Evolutionary conservation across 1,140 invertebrate species (phyloP), one percentile per base, ranked within the genome.

Genomic region (Diprion similis): DNA sequence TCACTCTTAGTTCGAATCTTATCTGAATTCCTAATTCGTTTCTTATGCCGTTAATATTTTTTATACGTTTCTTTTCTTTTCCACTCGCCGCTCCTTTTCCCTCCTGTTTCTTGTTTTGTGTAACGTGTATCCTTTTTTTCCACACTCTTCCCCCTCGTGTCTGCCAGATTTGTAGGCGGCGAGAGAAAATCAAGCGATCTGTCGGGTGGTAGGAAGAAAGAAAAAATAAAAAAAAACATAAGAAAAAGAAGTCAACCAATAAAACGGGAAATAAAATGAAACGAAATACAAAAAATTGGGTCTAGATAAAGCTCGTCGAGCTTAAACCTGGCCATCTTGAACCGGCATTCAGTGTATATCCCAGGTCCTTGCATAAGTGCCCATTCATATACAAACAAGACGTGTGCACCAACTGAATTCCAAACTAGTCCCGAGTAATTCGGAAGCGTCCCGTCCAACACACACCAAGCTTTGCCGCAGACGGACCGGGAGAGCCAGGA

Each of bases 331-430:
- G n/a, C 51, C 51, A 17, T 59, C 51, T 9, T 59, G n/a, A 59
- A 59, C 51, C 11, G n/a, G 51, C 51, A 17, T 59, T 17, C 51
- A 59, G 51, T 59, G 11, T 59, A 37, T 37, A 59, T 59, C 51
- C 51, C 11, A 59, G 51, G 51, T 17, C 9, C 51, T 59, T 59
- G 51, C 51, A 59, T 59, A 59, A 59, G 51, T 59, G n/a, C 51
- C 51, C 51, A 59, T 59, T 59, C 51, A 59, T 59, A 59, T 59
- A 59, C 51, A 59, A 59, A 59, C 51, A 59, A 59, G 51, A 59
- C 51, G 51, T 8, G 51, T 59, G 51, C 51, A 59, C 51, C 51
- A 9, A 13, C 51, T 59, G 51, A 59, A 59, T 59, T 59, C 51
- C 51, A 59, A 59, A 59, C 51, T 59, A 59, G 51, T 59, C 51